phyloP scores from a whole-genome alignment of 2,888 invertebrate species.

The Clepsis dumicolana region DNA sequence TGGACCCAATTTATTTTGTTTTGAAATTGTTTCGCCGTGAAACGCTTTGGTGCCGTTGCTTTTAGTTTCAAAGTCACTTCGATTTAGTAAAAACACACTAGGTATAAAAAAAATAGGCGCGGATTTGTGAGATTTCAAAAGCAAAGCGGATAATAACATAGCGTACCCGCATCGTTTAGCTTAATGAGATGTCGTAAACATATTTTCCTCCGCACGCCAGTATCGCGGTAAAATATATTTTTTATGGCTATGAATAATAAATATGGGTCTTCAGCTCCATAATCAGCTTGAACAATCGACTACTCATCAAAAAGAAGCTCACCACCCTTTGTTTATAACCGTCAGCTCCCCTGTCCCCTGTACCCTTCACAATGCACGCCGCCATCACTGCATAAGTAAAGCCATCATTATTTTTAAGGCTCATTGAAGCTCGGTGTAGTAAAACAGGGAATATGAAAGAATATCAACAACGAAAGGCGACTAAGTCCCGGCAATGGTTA shows the following conservation, averaged over 20 bases:
- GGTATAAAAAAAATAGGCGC: not conserved
- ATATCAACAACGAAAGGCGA: conserved; percentile 39
- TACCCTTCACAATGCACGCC: conserved; percentile 13
- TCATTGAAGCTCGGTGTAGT: conserved; percentile 9
- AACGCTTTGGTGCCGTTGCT: conserved; percentile 15
- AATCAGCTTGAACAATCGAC: conserved; percentile 12
- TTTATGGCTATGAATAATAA: conserved; percentile 13
- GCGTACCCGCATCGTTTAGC: conserved; percentile 1
- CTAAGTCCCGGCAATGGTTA: conserved; percentile 36
- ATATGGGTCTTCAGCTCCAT: not conserved
- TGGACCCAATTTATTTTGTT: conserved; percentile 32
- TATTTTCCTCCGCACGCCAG: not conserved
- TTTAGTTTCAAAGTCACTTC: not conserved
- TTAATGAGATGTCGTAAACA: conserved; percentile 13
- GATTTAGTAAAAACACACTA: not conserved
- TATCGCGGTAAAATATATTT: conserved; percentile 8
- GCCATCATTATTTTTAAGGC: conserved; percentile 19
- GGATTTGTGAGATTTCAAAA: not conserved
- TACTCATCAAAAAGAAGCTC: not conserved
- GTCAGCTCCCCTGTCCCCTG: conserved; percentile 1
- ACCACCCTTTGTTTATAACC: conserved; percentile 3
- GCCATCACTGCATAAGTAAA: conserved; percentile 14
- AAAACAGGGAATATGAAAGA: conserved; percentile 26
- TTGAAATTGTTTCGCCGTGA: conserved; percentile 31
- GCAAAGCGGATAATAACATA: not conserved